phyloP scores from a whole-genome alignment of 2,888 invertebrate genomes.

The Diarsia dahlii region DNA sequence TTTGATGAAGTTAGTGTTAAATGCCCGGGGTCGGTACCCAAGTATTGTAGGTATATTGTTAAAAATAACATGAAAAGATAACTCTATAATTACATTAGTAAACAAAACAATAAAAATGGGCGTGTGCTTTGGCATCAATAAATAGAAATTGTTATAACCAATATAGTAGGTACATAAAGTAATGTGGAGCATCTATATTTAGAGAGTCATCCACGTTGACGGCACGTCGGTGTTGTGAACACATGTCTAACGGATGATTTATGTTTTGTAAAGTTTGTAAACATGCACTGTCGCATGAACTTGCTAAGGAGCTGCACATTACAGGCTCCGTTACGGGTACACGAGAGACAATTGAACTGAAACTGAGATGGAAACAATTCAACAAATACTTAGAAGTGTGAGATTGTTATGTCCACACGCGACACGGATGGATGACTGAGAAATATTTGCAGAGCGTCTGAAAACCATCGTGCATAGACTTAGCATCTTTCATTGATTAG shows the following conservation, averaged over 20 bases:
- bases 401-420: slow-evolving; percentile 3
- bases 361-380: slow-evolving; percentile 28
- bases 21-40: background rate
- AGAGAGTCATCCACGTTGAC: slow-evolving; percentile 49
- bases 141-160: background rate
- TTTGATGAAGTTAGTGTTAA: background rate
- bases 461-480: slow-evolving; percentile 14
- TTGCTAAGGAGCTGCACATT: slow-evolving; percentile 23
- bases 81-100: background rate
- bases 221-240: slow-evolving; percentile 46
- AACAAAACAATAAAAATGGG: slow-evolving; percentile 13
- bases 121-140: slow-evolving; percentile 22
- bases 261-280: slow-evolving; percentile 63
- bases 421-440: background rate
- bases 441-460: slow-evolving; percentile 22
- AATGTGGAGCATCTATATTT: slow-evolving; percentile 54
- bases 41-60: background rate
- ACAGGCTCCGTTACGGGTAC: slow-evolving; percentile 5
- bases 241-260: slow-evolving; percentile 59
- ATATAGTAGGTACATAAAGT: slow-evolving; percentile 15
- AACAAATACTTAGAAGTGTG: background rate
- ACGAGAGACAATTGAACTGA: slow-evolving; percentile 2
- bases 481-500: background rate
- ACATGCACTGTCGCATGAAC: slow-evolving; percentile 40
- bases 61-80: background rate